Conservation (phyloP, 2,113 vertebrate genomes). For the Pterocles burchelli region DNA sequence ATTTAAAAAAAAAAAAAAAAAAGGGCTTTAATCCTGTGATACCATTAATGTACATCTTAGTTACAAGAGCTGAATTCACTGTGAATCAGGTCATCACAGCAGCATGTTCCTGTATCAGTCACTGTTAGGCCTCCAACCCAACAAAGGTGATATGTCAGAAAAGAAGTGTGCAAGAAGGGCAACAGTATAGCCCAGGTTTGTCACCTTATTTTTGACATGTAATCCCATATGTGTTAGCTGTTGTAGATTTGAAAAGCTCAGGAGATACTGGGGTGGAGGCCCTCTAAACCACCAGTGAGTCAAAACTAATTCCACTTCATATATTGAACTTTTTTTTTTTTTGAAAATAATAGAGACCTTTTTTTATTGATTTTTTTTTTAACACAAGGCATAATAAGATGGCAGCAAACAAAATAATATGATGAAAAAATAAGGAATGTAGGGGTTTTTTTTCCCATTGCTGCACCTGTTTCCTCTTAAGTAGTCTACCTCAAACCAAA, state of each 20-base stretch:
- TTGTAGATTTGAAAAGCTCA: background rate
- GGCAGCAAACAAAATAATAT: background rate
- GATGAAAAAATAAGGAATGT: background rate
- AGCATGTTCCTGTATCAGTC: background rate
- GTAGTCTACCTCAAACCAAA: background rate
- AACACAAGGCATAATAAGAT: background rate
- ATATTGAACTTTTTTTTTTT: background rate
- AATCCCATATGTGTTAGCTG: background rate
- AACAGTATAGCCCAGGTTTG: background rate
- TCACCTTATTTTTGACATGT: background rate
- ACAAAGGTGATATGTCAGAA: background rate
- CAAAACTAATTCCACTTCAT: background rate
- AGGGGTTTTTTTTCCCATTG: background rate
- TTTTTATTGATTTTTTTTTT: background rate
- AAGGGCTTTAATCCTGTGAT: background rate
- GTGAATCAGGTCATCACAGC: background rate
- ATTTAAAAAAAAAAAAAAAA: no score
- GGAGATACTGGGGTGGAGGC: background rate
- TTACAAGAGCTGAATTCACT: background rate
- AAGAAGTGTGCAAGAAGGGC: background rate
- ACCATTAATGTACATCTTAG: background rate
- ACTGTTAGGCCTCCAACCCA: background rate
- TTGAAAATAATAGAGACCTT: background rate
- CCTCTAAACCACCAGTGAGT: background rate
- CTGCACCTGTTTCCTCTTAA: background rate